These are phyloP conservation scores for Rhyacophila brunnea DNA, from an alignment of 1,140 invertebrate genomes.

Conservation along the genomic window DNA sequence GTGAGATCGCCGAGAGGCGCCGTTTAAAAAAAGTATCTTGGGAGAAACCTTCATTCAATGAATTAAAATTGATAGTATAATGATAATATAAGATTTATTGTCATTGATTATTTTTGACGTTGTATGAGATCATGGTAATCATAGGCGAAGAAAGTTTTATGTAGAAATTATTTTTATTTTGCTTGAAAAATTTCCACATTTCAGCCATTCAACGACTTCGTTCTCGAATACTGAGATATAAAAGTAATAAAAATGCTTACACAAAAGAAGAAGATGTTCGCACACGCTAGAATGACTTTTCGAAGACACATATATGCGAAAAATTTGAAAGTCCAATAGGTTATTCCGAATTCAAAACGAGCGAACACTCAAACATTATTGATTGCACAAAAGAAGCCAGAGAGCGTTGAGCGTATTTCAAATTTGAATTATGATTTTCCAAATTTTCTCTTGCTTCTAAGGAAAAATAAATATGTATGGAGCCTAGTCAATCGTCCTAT, in stretches of 20 bases:
- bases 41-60: no score
- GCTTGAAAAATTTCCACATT: neutral
- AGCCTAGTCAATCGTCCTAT: conserved; percentile 27
- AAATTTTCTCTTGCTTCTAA: conserved; percentile 30
- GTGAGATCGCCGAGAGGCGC: no score
- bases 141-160: no score
- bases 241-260: conserved; percentile 17
- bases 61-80: no score
- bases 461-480: conserved; percentile 34
- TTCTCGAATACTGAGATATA: conserved; percentile 1
- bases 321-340: conserved; percentile 36
- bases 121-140: no score
- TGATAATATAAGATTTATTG: no score
- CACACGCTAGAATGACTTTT: conserved; percentile 15
- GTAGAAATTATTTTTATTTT: neutral
- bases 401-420: conserved; percentile 37
- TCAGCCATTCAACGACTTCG: neutral
- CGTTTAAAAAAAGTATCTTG: no score
- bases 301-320: conserved; percentile 4
- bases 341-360: conserved; percentile 31
- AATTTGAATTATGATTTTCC: conserved; percentile 36
- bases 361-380: conserved; percentile 33
- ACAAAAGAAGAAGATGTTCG: conserved; percentile 31
- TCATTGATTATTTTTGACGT: no score
- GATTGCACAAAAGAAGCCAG: conserved; percentile 38